Conservation (phyloP, 2,888 invertebrate genomes). For the Cataglyphis livida region DNA sequence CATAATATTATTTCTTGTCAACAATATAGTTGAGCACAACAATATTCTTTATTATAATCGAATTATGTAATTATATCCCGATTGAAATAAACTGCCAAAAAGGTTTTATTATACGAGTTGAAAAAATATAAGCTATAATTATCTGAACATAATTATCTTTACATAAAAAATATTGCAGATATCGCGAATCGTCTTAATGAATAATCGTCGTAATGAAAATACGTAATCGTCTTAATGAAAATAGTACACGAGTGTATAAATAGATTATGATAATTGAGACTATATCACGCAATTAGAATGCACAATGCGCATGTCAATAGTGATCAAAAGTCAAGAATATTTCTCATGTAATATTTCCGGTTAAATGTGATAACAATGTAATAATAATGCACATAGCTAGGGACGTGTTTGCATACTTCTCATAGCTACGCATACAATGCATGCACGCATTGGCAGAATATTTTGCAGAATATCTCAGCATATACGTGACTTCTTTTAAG, state of each 20-base stretch:
- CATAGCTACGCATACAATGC: background rate
- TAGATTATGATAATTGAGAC: background rate
- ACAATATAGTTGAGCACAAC: background rate
- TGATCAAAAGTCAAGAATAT: conserved; percentile 13
- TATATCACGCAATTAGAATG: background rate
- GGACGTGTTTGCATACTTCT: background rate
- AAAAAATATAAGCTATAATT: background rate
- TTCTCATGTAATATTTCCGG: background rate
- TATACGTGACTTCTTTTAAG: background rate
- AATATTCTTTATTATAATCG: conserved; percentile 5
- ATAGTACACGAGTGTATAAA: background rate
- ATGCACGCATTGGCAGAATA: background rate
- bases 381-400: background rate
- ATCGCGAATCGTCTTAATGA: background rate
- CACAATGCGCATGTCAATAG: background rate
- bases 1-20: background rate
- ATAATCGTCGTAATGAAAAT: background rate
- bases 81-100: background rate
- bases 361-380: background rate
- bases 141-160: background rate
- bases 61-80: background rate
- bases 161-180: background rate
- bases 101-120: background rate
- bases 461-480: background rate
- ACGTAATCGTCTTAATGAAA: background rate